Percentiles rank a stretch among this genome's conserved stretches.
phyloP scores from a whole-genome alignment of 2,797 vertebrate genomes.

The Enteromius viviparus region DNA sequence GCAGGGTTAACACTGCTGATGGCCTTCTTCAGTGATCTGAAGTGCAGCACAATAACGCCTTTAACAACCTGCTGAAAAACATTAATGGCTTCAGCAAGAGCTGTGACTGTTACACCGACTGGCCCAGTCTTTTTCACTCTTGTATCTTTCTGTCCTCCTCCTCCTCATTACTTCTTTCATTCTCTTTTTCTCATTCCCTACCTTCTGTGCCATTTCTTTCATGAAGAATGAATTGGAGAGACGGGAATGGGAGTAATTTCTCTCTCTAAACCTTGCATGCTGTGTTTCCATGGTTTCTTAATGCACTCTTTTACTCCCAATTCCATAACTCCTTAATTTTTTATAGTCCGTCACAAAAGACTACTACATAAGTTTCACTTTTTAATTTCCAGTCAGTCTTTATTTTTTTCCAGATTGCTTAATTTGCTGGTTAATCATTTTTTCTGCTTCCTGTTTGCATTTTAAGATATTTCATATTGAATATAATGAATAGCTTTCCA shows the following conservation, averaged over 20 bases:
- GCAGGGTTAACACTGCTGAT: conserved; percentile 28
- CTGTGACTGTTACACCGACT: conserved; percentile 25
- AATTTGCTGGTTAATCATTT: conserved; percentile 13
- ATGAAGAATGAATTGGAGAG: conserved; percentile 39
- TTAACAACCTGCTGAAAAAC: conserved; percentile 50
- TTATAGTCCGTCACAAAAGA: conserved; percentile 32
- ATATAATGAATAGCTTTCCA: neutral
- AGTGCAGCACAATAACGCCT: conserved; percentile 48
- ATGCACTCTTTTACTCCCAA: conserved; percentile 30
- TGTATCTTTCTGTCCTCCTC: conserved; percentile 7
- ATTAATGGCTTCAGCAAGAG: conserved; percentile 50
- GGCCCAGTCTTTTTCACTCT: neutral
- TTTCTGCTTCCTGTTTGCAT: neutral
- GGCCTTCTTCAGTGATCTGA: conserved; percentile 31
- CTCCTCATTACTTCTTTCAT: conserved; percentile 36
- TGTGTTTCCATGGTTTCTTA: conserved; percentile 50
- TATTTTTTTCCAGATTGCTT: neutral
- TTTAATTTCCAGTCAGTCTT: neutral
- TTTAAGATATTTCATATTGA: neutral
- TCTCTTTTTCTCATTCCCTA: conserved; percentile 33
- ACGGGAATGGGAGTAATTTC: conserved; percentile 40
- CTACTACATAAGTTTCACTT: conserved; percentile 11
- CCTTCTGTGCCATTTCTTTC: conserved; percentile 35
- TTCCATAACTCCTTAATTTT: conserved; percentile 37
- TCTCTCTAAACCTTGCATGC: conserved; percentile 39